A percentile compares a stretch with the other conserved stretches of the same genome.
Evolutionary conservation across 92 coral and sea anemone genomes (phyloP).

Genomic region (Chrysogorgia sp.): DNA sequence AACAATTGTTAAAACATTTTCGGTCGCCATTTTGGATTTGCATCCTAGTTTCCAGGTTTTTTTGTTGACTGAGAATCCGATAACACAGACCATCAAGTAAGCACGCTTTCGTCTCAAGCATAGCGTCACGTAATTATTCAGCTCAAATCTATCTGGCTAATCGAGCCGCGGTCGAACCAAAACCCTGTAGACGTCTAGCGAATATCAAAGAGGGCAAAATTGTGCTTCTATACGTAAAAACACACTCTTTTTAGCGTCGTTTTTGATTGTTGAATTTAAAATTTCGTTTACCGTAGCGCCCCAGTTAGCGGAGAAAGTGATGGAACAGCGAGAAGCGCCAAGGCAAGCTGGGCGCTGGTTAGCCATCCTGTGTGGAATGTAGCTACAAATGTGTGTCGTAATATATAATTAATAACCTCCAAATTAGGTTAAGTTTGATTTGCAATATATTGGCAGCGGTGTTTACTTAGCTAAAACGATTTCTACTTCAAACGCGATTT

Average conservation of each 20-base stretch:
- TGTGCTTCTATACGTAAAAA: background rate
- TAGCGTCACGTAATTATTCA: too few species aligned
- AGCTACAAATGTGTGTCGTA: conserved; percentile 7
- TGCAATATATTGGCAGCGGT: conserved; percentile 31
- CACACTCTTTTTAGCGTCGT: background rate
- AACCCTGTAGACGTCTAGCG: too few species aligned
- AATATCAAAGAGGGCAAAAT: background rate
- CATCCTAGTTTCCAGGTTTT: too few species aligned
- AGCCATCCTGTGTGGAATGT: conserved; percentile 37
- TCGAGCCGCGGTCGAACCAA: too few species aligned
- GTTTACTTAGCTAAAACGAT: conserved; percentile 23
- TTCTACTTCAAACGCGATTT: background rate
- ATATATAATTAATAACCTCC: conserved; percentile 33
- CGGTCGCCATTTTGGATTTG: too few species aligned
- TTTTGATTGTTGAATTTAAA: conserved; percentile 4
- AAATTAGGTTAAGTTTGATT: conserved; percentile 29
- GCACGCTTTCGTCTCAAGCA: too few species aligned
- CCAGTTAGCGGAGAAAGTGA: background rate
- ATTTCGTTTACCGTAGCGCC: background rate
- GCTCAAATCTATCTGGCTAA: too few species aligned
- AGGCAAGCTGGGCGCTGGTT: conserved; percentile 36
- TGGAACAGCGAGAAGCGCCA: conserved; percentile 15
- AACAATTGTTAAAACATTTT: too few species aligned
- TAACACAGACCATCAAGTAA: too few species aligned
- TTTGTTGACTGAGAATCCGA: too few species aligned